These are phyloP conservation scores for Drosophila novamexicana DNA, from an alignment of 1,140 invertebrate genomes.

Conservation along the genomic window DNA sequence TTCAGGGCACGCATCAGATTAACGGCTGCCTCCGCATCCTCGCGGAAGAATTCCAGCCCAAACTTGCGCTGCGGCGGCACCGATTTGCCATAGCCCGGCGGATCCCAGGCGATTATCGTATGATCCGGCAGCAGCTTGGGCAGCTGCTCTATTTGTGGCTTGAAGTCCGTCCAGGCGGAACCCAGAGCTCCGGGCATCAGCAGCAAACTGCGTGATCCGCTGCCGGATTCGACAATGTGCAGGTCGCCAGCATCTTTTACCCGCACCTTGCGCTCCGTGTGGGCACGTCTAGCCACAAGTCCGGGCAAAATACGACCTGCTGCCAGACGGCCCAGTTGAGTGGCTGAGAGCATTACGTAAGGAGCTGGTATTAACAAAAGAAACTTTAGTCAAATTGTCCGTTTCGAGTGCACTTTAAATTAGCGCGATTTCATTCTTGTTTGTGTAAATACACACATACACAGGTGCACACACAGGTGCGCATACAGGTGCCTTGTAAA, in stretches of 20 bases:
- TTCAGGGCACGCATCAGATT: slow-evolving; percentile 90
- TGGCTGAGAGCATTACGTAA: slow-evolving; percentile 62
- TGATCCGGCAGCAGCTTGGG: slow-evolving; percentile 87
- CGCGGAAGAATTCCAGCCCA: slow-evolving; percentile 88
- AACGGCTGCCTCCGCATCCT: slow-evolving; percentile 90
- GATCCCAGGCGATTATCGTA: slow-evolving; percentile 93
- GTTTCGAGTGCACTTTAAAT: slow-evolving; percentile 54
- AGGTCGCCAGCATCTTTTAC: slow-evolving; percentile 86
- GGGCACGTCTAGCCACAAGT: slow-evolving; percentile 14
- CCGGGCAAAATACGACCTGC: slow-evolving; percentile 24
- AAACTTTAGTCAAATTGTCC: slow-evolving; percentile 21
- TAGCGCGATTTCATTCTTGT: slow-evolving; percentile 16
- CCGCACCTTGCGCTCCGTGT: slow-evolving; percentile 86
- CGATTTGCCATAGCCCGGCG: slow-evolving; percentile 94
- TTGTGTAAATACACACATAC: slow-evolving; percentile 28
- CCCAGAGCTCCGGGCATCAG: slow-evolving; percentile 92
- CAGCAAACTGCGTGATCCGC: slow-evolving; percentile 88
- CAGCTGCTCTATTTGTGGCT: slow-evolving; percentile 90
- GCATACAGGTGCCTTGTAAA: slow-evolving; percentile 22
- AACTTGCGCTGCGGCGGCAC: slow-evolving; percentile 91
- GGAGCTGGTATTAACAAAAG: slow-evolving; percentile 32
- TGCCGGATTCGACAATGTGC: slow-evolving; percentile 90
- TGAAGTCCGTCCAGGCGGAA: slow-evolving; percentile 92
- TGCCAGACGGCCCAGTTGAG: slow-evolving; percentile 20
- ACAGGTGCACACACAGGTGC: slow-evolving; percentile 7